Conservation (phyloP, 2,888 invertebrate genomes). For the Melipona beecheii region DNA sequence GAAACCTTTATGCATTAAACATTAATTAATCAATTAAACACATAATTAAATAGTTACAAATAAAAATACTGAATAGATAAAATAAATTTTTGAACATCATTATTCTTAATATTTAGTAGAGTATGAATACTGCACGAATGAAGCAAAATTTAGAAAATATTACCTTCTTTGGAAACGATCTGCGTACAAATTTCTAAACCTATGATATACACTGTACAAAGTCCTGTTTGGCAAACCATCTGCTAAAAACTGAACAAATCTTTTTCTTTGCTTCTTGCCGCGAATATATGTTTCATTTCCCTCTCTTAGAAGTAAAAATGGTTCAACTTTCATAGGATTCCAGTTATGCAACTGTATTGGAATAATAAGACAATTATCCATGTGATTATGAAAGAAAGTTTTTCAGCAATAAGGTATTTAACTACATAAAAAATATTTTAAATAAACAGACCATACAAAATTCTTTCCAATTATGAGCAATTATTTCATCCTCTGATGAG, state of each 20-base stretch:
- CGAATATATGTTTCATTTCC: conserved; percentile 60
- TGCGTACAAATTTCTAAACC: conserved; percentile 75
- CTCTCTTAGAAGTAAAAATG: conserved; percentile 74
- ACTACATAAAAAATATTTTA: background rate
- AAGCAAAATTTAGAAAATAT: background rate
- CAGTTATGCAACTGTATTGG: conserved; percentile 75
- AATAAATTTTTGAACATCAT: background rate
- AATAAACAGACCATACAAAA: conserved; percentile 72
- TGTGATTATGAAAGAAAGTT: background rate
- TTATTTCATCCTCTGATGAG: conserved; percentile 69
- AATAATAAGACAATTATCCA: background rate
- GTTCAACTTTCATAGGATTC: conserved; percentile 63
- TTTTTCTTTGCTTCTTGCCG: conserved; percentile 68
- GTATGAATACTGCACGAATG: background rate
- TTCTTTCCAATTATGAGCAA: conserved; percentile 71
- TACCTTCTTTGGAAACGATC: conserved; percentile 68
- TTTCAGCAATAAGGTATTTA: background rate
- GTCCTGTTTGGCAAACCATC: conserved; percentile 76
- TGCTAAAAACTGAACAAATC: conserved; percentile 80
- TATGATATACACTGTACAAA: conserved; percentile 79
- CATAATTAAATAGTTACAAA: background rate
- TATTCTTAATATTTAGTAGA: background rate
- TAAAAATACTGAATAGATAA: background rate
- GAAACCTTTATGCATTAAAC: conserved; percentile 68
- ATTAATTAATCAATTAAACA: conserved; percentile 11